phyloP scores from a whole-genome alignment of 2,113 vertebrate genomes.

The Oplegnathus fasciatus region DNA sequence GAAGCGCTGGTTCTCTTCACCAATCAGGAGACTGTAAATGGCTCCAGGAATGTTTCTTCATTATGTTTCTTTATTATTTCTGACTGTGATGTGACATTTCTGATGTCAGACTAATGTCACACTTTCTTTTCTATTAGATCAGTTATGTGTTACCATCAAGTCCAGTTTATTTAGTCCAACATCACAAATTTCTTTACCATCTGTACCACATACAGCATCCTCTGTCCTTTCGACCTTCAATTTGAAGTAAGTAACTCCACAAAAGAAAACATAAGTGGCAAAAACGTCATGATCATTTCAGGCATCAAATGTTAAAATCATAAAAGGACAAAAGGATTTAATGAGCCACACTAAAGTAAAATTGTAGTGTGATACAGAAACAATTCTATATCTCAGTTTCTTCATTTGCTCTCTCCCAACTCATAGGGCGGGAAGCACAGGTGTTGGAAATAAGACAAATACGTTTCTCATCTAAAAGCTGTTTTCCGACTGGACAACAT shows the following conservation, averaged over 20 bases:
- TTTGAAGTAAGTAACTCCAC: neutral
- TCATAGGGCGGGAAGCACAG: constrained; percentile 10
- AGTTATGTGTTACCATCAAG: constrained; percentile 3
- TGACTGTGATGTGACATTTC: neutral
- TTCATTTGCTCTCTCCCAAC: constrained; percentile 18
- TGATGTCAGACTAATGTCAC: neutral
- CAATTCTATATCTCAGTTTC: neutral
- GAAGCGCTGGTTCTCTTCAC: constrained; percentile 36
- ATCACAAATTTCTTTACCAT: constrained; percentile 4
- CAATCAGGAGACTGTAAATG: constrained; percentile 30
- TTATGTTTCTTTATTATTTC: constrained; percentile 2
- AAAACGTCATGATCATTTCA: neutral
- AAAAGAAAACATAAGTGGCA: neutral
- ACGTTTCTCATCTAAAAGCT: constrained; percentile 72
- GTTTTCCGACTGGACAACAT: constrained; percentile 74
- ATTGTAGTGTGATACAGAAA: neutral
- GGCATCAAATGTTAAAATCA: neutral
- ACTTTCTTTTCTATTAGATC: constrained; percentile 13
- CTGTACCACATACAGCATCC: neutral
- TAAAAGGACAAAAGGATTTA: neutral
- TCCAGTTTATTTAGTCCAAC: constrained; percentile 23
- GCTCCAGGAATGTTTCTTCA: constrained; percentile 6
- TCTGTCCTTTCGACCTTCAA: neutral
- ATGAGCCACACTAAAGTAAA: neutral
- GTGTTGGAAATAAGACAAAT: constrained; percentile 66